Percentiles rank a stretch among this genome's conserved stretches.
Evolutionary conservation across 2,113 vertebrate genomes (phyloP).

Genomic region (Typhlomys cinereus): DNA sequence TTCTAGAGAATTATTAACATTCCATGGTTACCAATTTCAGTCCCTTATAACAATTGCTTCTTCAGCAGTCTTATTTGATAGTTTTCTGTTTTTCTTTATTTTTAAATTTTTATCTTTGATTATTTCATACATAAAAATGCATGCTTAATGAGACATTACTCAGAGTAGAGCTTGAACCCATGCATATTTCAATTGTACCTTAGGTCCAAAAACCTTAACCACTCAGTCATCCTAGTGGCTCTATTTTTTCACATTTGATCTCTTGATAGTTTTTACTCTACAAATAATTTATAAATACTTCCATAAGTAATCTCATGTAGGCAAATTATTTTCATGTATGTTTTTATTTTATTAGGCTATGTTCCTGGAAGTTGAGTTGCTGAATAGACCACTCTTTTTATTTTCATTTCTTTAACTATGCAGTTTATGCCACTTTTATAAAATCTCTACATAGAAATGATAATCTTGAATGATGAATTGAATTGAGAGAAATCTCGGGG

Average conservation of each 20-base stretch:
- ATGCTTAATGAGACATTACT: too few species aligned
- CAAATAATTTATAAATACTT: neutral
- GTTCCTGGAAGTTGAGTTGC: neutral
- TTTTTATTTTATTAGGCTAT: slow-evolving; percentile 5
- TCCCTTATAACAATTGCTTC: neutral
- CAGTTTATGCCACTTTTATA: neutral
- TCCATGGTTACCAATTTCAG: neutral
- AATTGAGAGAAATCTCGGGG: neutral
- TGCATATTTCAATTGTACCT: too few species aligned
- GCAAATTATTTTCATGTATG: neutral
- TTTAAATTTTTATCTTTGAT: too few species aligned
- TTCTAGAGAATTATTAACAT: neutral
- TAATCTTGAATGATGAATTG: neutral
- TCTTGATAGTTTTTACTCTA: slow-evolving; percentile 10
- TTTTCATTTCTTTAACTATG: neutral
- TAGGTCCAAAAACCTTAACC: too few species aligned
- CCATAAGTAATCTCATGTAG: neutral
- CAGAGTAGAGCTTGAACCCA: too few species aligned
- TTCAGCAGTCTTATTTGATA: neutral
- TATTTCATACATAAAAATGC: too few species aligned
- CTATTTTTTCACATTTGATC: neutral
- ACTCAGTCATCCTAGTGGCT: too few species aligned
- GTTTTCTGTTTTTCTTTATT: neutral
- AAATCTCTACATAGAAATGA: neutral
- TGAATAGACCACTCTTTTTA: neutral